Evolutionary conservation across 2,888 invertebrate genomes (phyloP), one percentile per base, ranked within the genome.

Genomic region (Galerucella nymphaeae): DNA sequence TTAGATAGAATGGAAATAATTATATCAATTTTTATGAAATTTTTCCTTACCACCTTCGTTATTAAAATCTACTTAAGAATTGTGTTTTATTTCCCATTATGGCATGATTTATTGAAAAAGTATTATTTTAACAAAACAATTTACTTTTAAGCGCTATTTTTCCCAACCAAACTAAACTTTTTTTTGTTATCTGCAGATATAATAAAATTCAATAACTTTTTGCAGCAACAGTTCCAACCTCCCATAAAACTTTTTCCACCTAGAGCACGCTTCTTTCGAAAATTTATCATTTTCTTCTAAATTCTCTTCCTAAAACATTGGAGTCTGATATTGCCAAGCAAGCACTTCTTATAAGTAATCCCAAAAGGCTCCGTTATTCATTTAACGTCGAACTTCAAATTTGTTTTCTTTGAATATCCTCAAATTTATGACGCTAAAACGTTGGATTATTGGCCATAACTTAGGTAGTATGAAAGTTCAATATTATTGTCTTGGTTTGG

Each of bases 351-450:
- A 70, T 70, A 65, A 75, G 72, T 70, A 66, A 70, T 70, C 66
- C 68, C 67, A 50, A 70, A 72, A 67, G 63, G 72, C 63, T 66
- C 68, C 74, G 70, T 75, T 76, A 76, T 74, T 77, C 76, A 73
- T 75, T 72, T 73, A 70, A 72, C 73, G 76, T 75, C 75, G 70
- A 72, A 76, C 72, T 73, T 73, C 73, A 70, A 75, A 76, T 76
- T 78, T 74, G 75, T 76, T 78, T 76, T 75, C 76, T 76, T 72
- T 75, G 76, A 76, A 72, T 72, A 72, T 75, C 77, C 76, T 75
- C 71, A 77, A 79, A 78, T 80, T 80, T 80, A 80, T 76, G 68
- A 75, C 68, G 74, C 66, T 71, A 78, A 79, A 78, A 75, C 79
- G 78, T 76, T 75, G 74, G 72, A 74, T 74, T 77, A 80, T 78